Percentiles rank a stretch among this genome's conserved stretches.
These are phyloP conservation scores for Cephalopholis sonnerati DNA, from an alignment of 2,113 vertebrate genomes.

Conservation along the genomic window DNA sequence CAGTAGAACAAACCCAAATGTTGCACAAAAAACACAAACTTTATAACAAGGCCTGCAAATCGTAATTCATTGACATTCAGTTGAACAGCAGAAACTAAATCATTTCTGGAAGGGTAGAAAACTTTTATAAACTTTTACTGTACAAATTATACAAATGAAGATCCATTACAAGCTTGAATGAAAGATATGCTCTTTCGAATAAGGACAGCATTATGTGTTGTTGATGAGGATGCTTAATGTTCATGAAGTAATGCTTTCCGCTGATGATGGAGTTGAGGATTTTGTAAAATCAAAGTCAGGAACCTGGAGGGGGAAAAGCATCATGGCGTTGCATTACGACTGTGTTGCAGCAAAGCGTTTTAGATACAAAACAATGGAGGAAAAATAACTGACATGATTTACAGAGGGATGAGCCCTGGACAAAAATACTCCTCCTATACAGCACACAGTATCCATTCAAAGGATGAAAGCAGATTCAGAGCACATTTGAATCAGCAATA, in stretches of 20 bases:
- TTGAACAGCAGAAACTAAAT: constrained; percentile 93
- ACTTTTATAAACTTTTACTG: constrained; percentile 95
- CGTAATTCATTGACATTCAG: constrained; percentile 88
- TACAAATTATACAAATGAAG: constrained; percentile 94
- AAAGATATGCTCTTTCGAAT: constrained; percentile 69
- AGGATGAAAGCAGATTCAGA: constrained; percentile 41
- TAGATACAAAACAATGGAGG: constrained; percentile 18
- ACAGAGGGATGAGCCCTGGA: constrained; percentile 21
- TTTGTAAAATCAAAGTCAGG: constrained; percentile 23
- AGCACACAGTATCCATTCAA: constrained; percentile 7
- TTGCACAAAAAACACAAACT: constrained; percentile 91
- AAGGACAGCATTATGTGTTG: constrained; percentile 46
- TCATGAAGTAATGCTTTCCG: constrained; percentile 12
- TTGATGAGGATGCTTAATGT: background rate
- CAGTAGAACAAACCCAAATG: constrained; percentile 93
- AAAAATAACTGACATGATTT: constrained; percentile 14
- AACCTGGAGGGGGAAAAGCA: constrained; percentile 6
- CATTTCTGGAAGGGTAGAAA: constrained; percentile 95
- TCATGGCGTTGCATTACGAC: constrained; percentile 28
- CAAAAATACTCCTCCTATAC: constrained; percentile 36
- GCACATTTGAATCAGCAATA: constrained; percentile 41
- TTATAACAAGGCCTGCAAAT: constrained; percentile 88
- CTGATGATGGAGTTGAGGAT: constrained; percentile 34
- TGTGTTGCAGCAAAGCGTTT: constrained; percentile 53
- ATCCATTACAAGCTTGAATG: constrained; percentile 81